Conservation (phyloP, 2,113 vertebrate genomes). For the Pelvicachromis taeniatus region DNA sequence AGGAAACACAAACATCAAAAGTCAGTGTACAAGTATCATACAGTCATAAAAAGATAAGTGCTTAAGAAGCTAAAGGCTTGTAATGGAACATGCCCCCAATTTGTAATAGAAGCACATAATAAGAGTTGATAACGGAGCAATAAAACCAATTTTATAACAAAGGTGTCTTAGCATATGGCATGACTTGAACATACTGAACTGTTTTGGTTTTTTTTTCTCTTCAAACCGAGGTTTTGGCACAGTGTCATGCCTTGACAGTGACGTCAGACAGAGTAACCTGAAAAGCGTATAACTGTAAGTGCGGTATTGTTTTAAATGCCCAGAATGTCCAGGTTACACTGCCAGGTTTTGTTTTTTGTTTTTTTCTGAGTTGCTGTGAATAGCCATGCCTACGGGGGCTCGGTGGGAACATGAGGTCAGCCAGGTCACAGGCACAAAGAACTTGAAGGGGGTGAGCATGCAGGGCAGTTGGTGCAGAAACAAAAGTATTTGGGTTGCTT, state of each 20-base stretch:
- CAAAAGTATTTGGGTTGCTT: constrained; percentile 29
- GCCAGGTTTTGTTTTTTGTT: constrained; percentile 23
- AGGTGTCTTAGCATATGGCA: neutral
- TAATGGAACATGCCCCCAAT: neutral
- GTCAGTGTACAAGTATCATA: neutral
- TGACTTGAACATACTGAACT: neutral
- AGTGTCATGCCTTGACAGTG: neutral
- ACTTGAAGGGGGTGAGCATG: neutral
- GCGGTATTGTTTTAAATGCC: neutral
- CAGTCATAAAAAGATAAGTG: neutral
- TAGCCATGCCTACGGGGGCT: constrained; percentile 2
- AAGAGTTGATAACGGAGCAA: neutral
- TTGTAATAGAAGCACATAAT: neutral
- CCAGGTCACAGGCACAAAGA: constrained; percentile 52
- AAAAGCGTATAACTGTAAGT: neutral
- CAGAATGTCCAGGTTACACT: neutral
- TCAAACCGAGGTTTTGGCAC: neutral
- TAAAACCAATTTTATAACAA: neutral
- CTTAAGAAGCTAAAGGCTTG: neutral
- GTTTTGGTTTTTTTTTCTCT: too few relatives aligned
- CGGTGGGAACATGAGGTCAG: constrained; percentile 51
- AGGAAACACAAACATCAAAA: neutral
- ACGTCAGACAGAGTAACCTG: neutral
- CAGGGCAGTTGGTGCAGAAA: constrained; percentile 36
- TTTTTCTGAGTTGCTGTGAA: constrained; percentile 17